phyloP scores from a whole-genome alignment of 2,797 vertebrate genomes.

The Chaunax sp. region DNA sequence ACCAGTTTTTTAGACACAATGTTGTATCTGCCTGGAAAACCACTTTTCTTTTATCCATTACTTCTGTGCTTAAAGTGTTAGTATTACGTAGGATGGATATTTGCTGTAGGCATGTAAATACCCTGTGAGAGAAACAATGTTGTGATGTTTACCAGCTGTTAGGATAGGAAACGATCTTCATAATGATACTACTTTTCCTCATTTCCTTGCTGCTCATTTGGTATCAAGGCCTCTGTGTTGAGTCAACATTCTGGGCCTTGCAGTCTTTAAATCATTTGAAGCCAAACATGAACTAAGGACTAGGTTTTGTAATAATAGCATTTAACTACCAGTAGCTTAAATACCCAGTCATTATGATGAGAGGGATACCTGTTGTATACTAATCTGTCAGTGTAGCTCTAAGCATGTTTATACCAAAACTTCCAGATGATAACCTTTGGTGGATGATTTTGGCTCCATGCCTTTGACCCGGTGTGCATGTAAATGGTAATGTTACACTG shows the following conservation, averaged over 20 bases:
- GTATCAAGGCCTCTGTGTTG: neutral
- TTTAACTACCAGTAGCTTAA: conserved; percentile 15
- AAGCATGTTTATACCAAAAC: conserved; percentile 52
- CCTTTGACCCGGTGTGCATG: conserved; percentile 45
- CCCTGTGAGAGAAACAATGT: conserved; percentile 2
- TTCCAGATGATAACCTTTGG: conserved; percentile 12
- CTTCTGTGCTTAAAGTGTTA: neutral
- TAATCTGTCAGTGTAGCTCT: conserved; percentile 30
- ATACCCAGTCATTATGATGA: conserved; percentile 37
- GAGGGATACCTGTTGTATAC: conserved; percentile 26
- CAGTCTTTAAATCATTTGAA: conserved; percentile 24
- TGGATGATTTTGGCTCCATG: conserved; percentile 35
- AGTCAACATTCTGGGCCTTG: conserved; percentile 2
- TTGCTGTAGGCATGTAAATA: neutral
- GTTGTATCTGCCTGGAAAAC: neutral
- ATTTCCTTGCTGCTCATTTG: neutral
- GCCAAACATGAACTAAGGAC: conserved; percentile 2
- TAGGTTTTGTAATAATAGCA: conserved; percentile 18
- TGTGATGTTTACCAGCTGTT: conserved; percentile 1
- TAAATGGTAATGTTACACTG: conserved; percentile 36
- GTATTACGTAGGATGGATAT: too few species aligned
- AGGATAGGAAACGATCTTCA: neutral
- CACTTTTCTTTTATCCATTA: neutral
- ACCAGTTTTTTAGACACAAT: conserved; percentile 12
- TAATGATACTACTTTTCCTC: neutral